Conservation (phyloP, 2,888 invertebrate genomes). For the Urechis unicinctus region DNA sequence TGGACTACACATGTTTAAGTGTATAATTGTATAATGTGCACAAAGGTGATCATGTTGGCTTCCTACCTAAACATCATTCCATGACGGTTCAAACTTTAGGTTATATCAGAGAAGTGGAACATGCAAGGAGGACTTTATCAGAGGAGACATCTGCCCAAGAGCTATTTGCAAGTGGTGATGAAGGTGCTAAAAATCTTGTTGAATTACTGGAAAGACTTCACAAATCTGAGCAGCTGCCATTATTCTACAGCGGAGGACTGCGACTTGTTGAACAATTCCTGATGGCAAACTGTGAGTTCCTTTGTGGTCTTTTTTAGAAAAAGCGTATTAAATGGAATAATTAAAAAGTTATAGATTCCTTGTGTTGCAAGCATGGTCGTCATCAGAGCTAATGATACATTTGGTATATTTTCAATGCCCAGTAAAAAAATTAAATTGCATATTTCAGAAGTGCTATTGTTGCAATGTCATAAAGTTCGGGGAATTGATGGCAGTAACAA, state of each 20-base stretch:
- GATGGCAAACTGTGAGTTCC: conserved; percentile 26
- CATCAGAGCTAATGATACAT: too few species aligned
- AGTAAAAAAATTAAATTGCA: too few species aligned
- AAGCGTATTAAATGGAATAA: neutral
- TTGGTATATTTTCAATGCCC: too few species aligned
- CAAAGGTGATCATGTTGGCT: too few species aligned
- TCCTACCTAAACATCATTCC: too few species aligned
- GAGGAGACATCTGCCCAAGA: conserved; percentile 34
- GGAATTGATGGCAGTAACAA: too few species aligned
- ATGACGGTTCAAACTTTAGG: conserved; percentile 19
- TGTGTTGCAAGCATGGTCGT: too few species aligned
- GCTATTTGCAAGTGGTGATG: conserved; percentile 33
- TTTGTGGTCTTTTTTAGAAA: neutral
- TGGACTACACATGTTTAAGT: too few species aligned
- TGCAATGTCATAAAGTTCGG: too few species aligned
- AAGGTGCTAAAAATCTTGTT: conserved; percentile 27
- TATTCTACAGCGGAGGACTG: conserved; percentile 45
- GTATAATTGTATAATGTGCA: too few species aligned
- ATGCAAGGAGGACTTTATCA: conserved; percentile 22
- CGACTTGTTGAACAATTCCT: conserved; percentile 30
- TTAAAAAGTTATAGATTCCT: too few species aligned
- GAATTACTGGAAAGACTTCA: conserved; percentile 32
- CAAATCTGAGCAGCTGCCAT: conserved; percentile 33
- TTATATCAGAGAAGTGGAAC: conserved; percentile 40
- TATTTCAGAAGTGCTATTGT: too few species aligned